These are phyloP conservation scores for Synergus gifuensis DNA, from an alignment of 2,888 invertebrate species.

Conservation along the genomic window DNA sequence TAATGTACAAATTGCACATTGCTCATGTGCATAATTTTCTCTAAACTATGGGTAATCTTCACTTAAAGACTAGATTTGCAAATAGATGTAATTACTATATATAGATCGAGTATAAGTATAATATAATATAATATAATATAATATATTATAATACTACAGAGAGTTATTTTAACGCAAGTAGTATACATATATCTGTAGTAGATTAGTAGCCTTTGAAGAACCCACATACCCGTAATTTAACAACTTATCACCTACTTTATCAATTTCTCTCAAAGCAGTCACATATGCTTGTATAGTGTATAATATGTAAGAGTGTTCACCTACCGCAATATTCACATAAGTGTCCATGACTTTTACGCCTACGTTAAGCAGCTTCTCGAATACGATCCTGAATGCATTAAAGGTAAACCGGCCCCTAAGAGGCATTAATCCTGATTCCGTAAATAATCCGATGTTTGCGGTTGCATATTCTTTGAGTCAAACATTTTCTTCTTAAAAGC, in stretches of 20 bases:
- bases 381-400: constrained; percentile 25
- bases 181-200: too few species aligned
- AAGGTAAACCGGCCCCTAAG: constrained; percentile 20
- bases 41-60: too few species aligned
- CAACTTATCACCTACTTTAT: constrained; percentile 74
- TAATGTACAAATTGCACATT: too few species aligned
- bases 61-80: too few species aligned
- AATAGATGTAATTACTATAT: too few species aligned
- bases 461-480: constrained; percentile 3
- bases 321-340: constrained; percentile 17
- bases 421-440: constrained; percentile 25
- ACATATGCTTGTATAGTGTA: neutral
- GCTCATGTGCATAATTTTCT: too few species aligned
- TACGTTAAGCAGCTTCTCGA: constrained; percentile 27
- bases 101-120: too few species aligned
- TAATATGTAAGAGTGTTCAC: constrained; percentile 5
- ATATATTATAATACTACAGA: too few species aligned
- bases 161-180: neutral
- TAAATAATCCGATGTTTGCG: constrained; percentile 33
- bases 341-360: constrained; percentile 32
- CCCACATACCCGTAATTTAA: constrained; percentile 60
- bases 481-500: neutral
- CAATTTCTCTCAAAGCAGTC: constrained; percentile 64
- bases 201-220: neutral
- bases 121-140: too few species aligned